Evolutionary conservation across 2,888 invertebrate species (phyloP).

Genomic region (Sinhomidia bicolor): DNA sequence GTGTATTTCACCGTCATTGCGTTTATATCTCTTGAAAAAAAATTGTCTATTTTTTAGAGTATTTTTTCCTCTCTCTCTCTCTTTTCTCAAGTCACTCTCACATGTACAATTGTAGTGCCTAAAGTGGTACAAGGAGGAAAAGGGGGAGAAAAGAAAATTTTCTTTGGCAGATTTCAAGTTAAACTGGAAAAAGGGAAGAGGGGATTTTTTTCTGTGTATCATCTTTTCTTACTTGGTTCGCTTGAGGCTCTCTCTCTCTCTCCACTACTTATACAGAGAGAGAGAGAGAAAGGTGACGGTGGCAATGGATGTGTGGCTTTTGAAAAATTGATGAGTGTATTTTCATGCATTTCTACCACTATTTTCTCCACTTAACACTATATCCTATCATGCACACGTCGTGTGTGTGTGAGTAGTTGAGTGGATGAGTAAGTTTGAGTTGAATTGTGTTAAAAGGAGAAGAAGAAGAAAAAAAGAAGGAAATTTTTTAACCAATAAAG

Average conservation of each 20-base stretch:
- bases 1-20: conserved; percentile 62
- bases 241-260: conserved; percentile 30
- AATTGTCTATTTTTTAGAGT: too few species aligned
- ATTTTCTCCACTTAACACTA: conserved; percentile 60
- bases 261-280: too few species aligned
- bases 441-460: conserved; percentile 8
- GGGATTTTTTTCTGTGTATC: background rate
- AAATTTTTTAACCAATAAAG: background rate
- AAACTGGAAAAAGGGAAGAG: conserved; percentile 51
- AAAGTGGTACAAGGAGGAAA: conserved; percentile 43
- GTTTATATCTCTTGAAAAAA: conserved; percentile 1
- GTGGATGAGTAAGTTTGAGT: conserved; percentile 49
- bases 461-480: conserved; percentile 6
- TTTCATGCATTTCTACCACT: conserved; percentile 68
- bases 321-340: conserved; percentile 75
- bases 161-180: conserved; percentile 57
- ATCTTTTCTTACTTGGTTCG: conserved; percentile 20
- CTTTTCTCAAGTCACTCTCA: conserved; percentile 44
- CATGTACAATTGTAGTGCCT: conserved; percentile 47
- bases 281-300: background rate
- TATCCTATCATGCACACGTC: conserved; percentile 36
- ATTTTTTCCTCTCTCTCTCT: conserved; percentile 24
- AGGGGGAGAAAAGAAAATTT: conserved; percentile 32
- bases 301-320: conserved; percentile 38
- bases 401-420: conserved; percentile 33